Conservation (phyloP, 2,888 invertebrate species). For the Mythimna ferrago region DNA sequence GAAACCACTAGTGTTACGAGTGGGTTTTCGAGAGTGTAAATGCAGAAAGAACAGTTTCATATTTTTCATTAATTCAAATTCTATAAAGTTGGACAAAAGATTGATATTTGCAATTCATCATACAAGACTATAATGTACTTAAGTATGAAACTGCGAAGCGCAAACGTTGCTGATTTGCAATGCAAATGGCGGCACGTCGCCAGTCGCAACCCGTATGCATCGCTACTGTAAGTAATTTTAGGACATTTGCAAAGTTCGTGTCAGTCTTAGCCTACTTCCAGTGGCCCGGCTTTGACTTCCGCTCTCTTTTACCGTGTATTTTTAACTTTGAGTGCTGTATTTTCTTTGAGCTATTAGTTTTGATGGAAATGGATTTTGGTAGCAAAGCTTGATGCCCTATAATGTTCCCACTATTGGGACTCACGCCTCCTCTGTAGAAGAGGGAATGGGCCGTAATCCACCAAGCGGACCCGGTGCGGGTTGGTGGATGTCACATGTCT, state of each 20-base stretch:
- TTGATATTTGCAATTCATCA: conserved; percentile 29
- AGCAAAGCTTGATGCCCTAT: neutral
- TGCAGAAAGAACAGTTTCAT: neutral
- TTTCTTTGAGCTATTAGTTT: conserved; percentile 4
- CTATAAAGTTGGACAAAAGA: conserved; percentile 15
- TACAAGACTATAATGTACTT: conserved; percentile 50
- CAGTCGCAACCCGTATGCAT: conserved; percentile 52
- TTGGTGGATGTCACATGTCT: no score
- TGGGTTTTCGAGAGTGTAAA: neutral
- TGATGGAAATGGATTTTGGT: neutral
- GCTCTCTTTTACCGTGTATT: conserved; percentile 25
- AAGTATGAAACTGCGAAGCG: conserved; percentile 56
- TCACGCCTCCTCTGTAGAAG: no score
- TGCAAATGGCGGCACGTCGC: conserved; percentile 55
- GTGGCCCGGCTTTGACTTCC: conserved; percentile 25
- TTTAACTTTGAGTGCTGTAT: conserved; percentile 30
- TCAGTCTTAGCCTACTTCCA: conserved; percentile 55
- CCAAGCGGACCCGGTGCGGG: no score
- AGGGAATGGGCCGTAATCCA: no score
- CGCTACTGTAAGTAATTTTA: conserved; percentile 60
- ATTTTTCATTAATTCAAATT: neutral
- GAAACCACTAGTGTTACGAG: no score
- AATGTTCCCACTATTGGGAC: no score
- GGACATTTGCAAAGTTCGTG: conserved; percentile 50
- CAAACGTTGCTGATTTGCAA: conserved; percentile 57